Conservation (phyloP, 2,888 invertebrate species). For the Sesia apiformis region DNA sequence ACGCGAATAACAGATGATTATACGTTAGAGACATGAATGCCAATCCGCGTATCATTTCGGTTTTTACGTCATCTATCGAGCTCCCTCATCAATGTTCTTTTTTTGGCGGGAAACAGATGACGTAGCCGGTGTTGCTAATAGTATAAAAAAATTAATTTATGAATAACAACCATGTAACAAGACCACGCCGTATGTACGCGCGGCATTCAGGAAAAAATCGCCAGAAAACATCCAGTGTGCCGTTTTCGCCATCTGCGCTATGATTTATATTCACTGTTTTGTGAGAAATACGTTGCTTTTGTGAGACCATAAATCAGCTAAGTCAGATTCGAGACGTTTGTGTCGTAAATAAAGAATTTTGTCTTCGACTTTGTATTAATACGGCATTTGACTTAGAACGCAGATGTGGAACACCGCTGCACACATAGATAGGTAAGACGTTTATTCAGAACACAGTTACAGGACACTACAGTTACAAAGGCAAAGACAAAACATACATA, state of each 20-base stretch:
- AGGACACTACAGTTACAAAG: too few species aligned
- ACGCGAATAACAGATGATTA: too few species aligned
- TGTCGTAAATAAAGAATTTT: constrained; percentile 16
- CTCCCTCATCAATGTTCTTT: too few species aligned
- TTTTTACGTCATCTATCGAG: too few species aligned
- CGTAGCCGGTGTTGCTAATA: too few species aligned
- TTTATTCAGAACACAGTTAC: too few species aligned
- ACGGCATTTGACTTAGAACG: background rate
- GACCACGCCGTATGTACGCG: background rate
- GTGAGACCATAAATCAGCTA: constrained; percentile 12
- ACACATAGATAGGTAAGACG: too few species aligned
- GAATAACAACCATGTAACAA: too few species aligned
- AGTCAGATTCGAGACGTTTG: constrained; percentile 3
- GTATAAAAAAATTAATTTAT: too few species aligned
- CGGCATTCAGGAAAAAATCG: constrained; percentile 8
- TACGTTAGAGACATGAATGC: too few species aligned
- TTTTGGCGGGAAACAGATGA: too few species aligned
- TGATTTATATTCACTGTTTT: constrained; percentile 43
- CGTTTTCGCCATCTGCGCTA: constrained; percentile 38
- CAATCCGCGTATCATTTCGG: too few species aligned
- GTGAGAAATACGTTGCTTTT: constrained; percentile 22
- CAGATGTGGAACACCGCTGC: background rate
- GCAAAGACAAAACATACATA: background rate
- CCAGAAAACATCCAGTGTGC: constrained; percentile 25
- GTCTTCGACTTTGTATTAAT: background rate